Conservation (phyloP, 2,113 vertebrate species). For the Onychorhynchus coronatus region DNA sequence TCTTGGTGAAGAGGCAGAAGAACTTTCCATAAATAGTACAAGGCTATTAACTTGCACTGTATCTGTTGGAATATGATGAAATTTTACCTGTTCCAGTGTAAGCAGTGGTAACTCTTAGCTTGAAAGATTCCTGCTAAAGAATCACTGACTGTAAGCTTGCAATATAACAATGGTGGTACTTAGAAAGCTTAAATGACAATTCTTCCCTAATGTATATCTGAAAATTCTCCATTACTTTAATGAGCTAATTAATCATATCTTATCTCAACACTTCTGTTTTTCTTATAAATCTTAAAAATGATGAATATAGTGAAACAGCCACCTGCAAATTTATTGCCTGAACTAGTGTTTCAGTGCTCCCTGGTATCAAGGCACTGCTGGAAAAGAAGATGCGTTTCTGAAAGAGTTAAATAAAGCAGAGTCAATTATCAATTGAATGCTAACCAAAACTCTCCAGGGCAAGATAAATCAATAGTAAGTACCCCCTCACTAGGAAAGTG, state of each 20-base stretch:
- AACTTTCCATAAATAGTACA: neutral
- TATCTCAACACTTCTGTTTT: neutral
- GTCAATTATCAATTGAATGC: constrained; percentile 43
- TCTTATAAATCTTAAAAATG: neutral
- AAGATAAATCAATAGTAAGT: constrained; percentile 60
- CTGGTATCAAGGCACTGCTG: neutral
- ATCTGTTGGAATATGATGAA: neutral
- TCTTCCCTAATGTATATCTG: neutral
- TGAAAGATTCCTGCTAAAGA: neutral
- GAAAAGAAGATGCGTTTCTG: neutral
- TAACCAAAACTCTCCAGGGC: constrained; percentile 49
- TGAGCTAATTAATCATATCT: neutral
- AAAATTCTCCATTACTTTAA: neutral
- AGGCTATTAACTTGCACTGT: neutral
- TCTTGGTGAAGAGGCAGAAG: neutral
- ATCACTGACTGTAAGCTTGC: neutral
- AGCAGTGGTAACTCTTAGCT: neutral
- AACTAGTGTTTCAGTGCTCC: neutral
- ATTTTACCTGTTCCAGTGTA: neutral
- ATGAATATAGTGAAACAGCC: neutral
- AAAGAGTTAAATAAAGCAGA: constrained; percentile 48
- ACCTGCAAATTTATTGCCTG: neutral
- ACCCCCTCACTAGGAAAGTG: neutral
- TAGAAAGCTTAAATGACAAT: neutral
- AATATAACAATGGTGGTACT: neutral